Conservation (phyloP, 2,888 invertebrate genomes). For the Octonoba sinensis region DNA sequence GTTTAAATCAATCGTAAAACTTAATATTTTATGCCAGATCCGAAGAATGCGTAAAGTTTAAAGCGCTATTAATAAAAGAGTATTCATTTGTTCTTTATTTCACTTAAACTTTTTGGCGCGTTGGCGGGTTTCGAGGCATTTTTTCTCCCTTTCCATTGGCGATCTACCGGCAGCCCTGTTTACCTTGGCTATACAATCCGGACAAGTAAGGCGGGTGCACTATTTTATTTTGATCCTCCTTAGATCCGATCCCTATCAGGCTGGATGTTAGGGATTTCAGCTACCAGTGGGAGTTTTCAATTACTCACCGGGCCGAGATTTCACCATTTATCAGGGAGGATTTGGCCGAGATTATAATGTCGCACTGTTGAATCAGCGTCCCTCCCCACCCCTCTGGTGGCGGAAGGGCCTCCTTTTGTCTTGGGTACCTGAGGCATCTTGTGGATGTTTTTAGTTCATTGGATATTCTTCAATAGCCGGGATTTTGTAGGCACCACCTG, state of each 20-base stretch:
- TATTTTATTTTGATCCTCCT: slow-evolving; percentile 64
- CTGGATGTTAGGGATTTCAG: slow-evolving; percentile 64
- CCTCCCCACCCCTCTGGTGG: slow-evolving; percentile 3
- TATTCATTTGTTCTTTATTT: too few species aligned
- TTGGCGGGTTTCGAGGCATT: too few species aligned
- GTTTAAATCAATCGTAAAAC: too few species aligned
- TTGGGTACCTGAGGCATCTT: background rate
- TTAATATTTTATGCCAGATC: too few species aligned
- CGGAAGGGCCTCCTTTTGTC: slow-evolving; percentile 27
- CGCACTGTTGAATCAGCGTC: slow-evolving; percentile 64
- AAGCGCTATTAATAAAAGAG: too few species aligned
- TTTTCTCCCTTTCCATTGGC: background rate
- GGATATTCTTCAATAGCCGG: slow-evolving; percentile 57
- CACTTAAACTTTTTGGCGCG: too few species aligned
- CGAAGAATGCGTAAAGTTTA: too few species aligned
- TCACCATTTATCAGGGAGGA: slow-evolving; percentile 65
- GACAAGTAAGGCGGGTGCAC: slow-evolving; percentile 44
- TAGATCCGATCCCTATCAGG: slow-evolving; percentile 64
- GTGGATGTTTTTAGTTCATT: slow-evolving; percentile 30
- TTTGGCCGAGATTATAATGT: slow-evolving; percentile 65
- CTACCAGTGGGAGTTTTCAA: slow-evolving; percentile 64
- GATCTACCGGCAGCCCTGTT: slow-evolving; percentile 38
- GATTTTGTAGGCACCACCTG: slow-evolving; percentile 55
- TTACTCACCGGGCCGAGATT: slow-evolving; percentile 64
- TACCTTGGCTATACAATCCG: slow-evolving; percentile 40